These are phyloP conservation scores for Pelvicachromis taeniatus DNA, from an alignment of 2,113 vertebrate species.

Conservation along the genomic window DNA sequence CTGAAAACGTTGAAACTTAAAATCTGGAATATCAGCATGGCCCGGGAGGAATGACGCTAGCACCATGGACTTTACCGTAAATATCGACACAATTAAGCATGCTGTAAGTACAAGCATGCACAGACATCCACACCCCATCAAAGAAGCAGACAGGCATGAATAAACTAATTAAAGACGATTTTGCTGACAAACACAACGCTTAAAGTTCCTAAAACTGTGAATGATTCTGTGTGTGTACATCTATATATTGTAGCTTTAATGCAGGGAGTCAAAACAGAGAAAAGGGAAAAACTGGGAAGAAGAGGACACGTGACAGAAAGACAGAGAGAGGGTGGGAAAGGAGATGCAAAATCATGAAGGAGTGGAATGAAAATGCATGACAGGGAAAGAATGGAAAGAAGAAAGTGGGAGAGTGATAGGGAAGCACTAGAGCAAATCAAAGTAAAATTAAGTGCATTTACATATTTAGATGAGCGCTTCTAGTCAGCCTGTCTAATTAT, in stretches of 20 bases:
- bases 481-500: constrained; percentile 77
- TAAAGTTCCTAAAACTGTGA: constrained; percentile 16
- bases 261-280: not conserved
- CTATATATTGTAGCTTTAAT: constrained; percentile 40
- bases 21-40: not conserved
- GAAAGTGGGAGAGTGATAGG: constrained; percentile 51
- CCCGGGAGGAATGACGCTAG: not conserved
- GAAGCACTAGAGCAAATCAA: constrained; percentile 75
- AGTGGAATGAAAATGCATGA: constrained; percentile 23
- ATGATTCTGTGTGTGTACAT: constrained; percentile 49
- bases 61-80: not conserved
- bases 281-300: not conserved
- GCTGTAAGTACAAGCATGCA: not conserved
- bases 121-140: not conserved
- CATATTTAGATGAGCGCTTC: constrained; percentile 79
- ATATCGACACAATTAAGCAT: not conserved
- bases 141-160: constrained; percentile 8
- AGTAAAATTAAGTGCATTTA: constrained; percentile 79
- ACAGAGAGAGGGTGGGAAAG: not conserved
- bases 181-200: not conserved
- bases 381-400: constrained; percentile 27
- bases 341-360: constrained; percentile 25
- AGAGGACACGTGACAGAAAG: not conserved
- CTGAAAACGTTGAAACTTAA: not conserved
- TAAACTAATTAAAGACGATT: constrained; percentile 30